phyloP scores from a whole-genome alignment of 2,888 invertebrate genomes.

The Panopea generosa region DNA sequence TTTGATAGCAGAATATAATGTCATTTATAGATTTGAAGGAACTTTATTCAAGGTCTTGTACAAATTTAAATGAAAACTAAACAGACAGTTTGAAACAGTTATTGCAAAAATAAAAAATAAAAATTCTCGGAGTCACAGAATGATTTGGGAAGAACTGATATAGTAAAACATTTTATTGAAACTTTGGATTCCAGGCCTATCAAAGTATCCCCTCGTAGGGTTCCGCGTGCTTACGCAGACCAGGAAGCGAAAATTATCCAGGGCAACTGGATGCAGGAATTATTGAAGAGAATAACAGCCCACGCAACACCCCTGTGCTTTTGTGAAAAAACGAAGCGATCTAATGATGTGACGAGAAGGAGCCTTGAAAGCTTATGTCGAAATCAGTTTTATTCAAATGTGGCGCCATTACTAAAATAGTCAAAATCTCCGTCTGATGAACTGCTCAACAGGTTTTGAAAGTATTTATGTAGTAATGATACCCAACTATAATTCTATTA shows the following conservation, averaged over 20 bases:
- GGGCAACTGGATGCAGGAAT: conserved; percentile 13
- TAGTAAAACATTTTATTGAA: conserved; percentile 34
- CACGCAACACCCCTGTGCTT: conserved; percentile 48
- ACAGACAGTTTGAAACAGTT: conserved; percentile 8
- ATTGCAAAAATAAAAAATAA: conserved; percentile 18
- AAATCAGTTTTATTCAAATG: conserved; percentile 12
- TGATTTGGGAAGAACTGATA: conserved; percentile 35
- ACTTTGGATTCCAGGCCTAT: conserved; percentile 25
- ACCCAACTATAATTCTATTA: too few species aligned
- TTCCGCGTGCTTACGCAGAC: conserved; percentile 22
- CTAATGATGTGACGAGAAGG: conserved; percentile 31
- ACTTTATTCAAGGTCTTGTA: background rate
- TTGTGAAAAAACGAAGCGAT: conserved; percentile 42
- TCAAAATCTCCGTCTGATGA: too few species aligned
- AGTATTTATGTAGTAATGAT: too few species aligned
- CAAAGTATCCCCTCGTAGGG: conserved; percentile 27
- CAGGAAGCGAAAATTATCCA: too few species aligned
- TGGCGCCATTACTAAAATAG: too few species aligned
- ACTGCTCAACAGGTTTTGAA: too few species aligned
- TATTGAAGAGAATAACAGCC: conserved; percentile 25
- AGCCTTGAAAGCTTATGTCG: conserved; percentile 34
- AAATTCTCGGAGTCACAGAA: conserved; percentile 30
- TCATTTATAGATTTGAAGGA: background rate
- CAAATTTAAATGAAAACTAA: background rate
- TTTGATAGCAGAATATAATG: too few species aligned